phyloP scores from a whole-genome alignment of 2,113 vertebrate genomes.

The Lophura nycthemera region DNA sequence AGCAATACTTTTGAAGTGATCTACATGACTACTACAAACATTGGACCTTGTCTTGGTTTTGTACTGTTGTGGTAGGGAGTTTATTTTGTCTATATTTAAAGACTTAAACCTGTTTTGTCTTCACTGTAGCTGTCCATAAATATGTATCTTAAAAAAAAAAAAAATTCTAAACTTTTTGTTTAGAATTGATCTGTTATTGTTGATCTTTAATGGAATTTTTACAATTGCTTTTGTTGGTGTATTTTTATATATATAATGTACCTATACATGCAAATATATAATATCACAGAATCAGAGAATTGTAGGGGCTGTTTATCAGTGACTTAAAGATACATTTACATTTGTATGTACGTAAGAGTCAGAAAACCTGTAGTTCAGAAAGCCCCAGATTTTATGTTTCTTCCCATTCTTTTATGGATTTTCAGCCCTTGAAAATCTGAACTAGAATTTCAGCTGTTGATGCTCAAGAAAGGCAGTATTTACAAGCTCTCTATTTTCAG shows the following conservation, averaged over 20 bases:
- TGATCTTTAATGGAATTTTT: not conserved
- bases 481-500: not conserved
- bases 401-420: not conserved
- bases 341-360: not conserved
- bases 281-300: not conserved
- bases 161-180: not conserved
- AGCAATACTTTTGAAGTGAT: no score
- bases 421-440: not conserved
- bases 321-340: not conserved
- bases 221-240: not conserved
- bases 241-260: not conserved
- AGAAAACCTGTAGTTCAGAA: not conserved
- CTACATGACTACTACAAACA: not conserved
- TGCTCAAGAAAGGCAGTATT: not conserved
- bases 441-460: not conserved
- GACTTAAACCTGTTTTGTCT: not conserved
- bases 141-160: not conserved
- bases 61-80: not conserved
- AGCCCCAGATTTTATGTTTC: not conserved
- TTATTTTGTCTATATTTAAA: not conserved
- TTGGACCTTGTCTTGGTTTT: not conserved
- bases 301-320: not conserved
- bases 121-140: not conserved
- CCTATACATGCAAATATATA: not conserved
- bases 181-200: not conserved